These are phyloP conservation scores for Geotria australis DNA, from an alignment of 2,797 vertebrate genomes.

Conservation along the genomic window DNA sequence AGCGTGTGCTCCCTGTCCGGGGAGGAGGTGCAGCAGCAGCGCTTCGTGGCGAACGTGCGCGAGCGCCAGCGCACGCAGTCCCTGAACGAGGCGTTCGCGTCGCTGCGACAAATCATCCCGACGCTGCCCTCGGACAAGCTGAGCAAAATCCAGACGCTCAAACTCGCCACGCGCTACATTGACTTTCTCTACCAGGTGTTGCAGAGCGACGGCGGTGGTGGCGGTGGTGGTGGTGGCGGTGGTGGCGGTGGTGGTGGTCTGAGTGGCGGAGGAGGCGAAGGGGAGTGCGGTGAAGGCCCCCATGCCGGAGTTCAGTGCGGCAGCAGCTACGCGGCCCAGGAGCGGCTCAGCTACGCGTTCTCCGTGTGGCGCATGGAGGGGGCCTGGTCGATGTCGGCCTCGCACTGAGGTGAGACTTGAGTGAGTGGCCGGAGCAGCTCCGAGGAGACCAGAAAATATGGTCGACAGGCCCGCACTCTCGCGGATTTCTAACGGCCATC, in stretches of 20 bases:
- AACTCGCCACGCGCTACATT: slow-evolving; percentile 55
- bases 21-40: slow-evolving; percentile 9
- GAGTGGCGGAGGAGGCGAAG: slow-evolving; percentile 10
- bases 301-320: background rate
- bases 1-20: background rate
- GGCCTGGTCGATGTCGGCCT: background rate
- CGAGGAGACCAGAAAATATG: too few species aligned
- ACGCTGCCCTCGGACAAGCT: slow-evolving; percentile 64
- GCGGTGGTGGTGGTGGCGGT: background rate
- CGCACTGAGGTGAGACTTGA: background rate
- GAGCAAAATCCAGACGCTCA: slow-evolving; percentile 73
- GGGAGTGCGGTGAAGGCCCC: background rate
- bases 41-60: slow-evolving; percentile 47
- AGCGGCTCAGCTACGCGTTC: background rate
- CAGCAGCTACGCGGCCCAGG: background rate
- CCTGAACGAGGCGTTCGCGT: slow-evolving; percentile 51
- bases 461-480: too few species aligned
- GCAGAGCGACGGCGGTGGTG: slow-evolving; percentile 18
- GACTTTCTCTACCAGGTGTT: slow-evolving; percentile 69
- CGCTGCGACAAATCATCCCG: slow-evolving; percentile 53
- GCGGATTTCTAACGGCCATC: too few species aligned
- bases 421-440: too few species aligned
- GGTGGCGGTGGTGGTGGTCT: slow-evolving; percentile 6
- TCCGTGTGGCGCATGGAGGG: background rate
- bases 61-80: slow-evolving; percentile 58